phyloP scores from a whole-genome alignment of 2,797 vertebrate genomes.

The Protonibea diacanthus region DNA sequence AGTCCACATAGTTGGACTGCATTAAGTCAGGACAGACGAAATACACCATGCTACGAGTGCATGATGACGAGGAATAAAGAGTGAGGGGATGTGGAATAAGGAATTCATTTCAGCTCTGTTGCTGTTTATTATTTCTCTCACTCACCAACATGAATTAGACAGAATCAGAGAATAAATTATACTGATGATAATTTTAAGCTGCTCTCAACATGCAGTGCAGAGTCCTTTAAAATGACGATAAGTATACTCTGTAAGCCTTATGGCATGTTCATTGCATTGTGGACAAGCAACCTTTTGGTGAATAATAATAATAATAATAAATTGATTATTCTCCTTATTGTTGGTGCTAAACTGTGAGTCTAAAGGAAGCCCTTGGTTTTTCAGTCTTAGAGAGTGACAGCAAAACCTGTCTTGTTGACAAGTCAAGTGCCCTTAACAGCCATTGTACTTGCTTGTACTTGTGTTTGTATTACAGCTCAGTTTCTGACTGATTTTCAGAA shows the following conservation, averaged over 20 bases:
- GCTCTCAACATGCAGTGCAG: not conserved
- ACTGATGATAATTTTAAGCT: not conserved
- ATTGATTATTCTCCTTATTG: not conserved
- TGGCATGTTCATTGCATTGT: not conserved
- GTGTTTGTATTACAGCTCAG: no score
- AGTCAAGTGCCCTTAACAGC: not conserved
- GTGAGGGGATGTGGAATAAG: not conserved
- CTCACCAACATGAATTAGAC: conserved; percentile 1
- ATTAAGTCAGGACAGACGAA: conserved; percentile 36
- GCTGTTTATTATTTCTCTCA: not conserved
- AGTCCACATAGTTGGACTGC: conserved; percentile 26
- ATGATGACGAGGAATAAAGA: not conserved
- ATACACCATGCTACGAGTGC: not conserved
- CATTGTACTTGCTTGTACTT: no score
- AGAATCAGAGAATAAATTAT: conserved; percentile 16
- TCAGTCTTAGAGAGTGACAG: not conserved
- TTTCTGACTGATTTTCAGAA: no score
- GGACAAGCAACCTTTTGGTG: not conserved
- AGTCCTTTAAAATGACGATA: not conserved
- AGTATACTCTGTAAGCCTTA: not conserved
- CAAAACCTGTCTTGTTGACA: not conserved
- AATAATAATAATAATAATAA: no score
- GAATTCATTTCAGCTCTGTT: not conserved
- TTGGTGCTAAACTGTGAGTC: not conserved
- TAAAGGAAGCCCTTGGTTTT: no score